These are phyloP conservation scores for Drosophila demipolita DNA, from an alignment of 2,888 invertebrate species.

Conservation along the genomic window DNA sequence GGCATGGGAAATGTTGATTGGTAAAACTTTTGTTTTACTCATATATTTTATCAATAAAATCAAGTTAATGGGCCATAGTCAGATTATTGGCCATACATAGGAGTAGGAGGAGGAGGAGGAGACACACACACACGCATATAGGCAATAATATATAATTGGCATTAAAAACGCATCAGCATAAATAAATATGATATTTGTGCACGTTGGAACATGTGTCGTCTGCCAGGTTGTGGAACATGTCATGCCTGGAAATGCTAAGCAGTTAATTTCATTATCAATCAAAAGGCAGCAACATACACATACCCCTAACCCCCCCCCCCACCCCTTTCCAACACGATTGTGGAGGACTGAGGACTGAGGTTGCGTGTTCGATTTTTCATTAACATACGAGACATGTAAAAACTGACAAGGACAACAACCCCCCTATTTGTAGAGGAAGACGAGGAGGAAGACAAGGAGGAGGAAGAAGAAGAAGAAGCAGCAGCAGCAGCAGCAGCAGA, in stretches of 20 bases:
- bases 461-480: neutral
- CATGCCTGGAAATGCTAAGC: conserved; percentile 75
- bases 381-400: conserved; percentile 67
- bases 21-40: conserved; percentile 38
- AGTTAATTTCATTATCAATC: conserved; percentile 78
- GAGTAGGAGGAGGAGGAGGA: neutral
- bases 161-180: conserved; percentile 74
- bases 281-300: conserved; percentile 48
- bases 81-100: conserved; percentile 70
- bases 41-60: conserved; percentile 71
- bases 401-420: conserved; percentile 36
- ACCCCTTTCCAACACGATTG: neutral
- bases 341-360: conserved; percentile 3
- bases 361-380: conserved; percentile 79
- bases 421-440: neutral
- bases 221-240: conserved; percentile 36
- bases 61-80: conserved; percentile 29
- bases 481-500: conserved; percentile 22
- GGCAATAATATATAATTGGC: conserved; percentile 68
- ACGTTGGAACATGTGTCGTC: conserved; percentile 47
- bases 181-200: conserved; percentile 23
- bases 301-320: conserved; percentile 4
- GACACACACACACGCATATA: conserved; percentile 5
- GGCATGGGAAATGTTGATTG: conserved; percentile 44
- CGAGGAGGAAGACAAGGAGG: too few relatives aligned